phyloP scores from a whole-genome alignment of 2,888 invertebrate species.

The Drosophila histrio region DNA sequence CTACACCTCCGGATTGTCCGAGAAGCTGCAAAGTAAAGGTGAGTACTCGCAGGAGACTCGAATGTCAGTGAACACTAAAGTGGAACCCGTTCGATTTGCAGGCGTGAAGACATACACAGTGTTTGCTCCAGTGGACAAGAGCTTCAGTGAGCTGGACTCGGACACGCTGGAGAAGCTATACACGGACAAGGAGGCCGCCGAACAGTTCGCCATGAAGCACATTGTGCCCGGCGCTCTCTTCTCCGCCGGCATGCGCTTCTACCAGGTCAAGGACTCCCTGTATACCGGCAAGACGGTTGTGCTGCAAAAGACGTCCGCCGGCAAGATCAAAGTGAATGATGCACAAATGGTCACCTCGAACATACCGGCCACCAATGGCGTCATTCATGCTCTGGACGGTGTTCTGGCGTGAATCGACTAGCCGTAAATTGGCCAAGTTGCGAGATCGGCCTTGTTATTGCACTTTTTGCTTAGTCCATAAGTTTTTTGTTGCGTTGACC shows the following conservation, averaged over 20 bases:
- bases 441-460: conserved; percentile 37
- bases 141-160: conserved; percentile 88
- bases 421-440: conserved; percentile 10
- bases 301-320: conserved; percentile 89
- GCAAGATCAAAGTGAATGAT: conserved; percentile 93
- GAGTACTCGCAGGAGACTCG: not conserved
- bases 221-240: conserved; percentile 91
- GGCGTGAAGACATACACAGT: conserved; percentile 93
- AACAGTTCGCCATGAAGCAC: conserved; percentile 90
- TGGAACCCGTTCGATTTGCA: conserved; percentile 71
- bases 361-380: conserved; percentile 94
- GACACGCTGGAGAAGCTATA: conserved; percentile 87
- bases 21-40: conserved; percentile 86
- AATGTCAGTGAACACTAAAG: not conserved
- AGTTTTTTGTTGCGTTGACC: conserved; percentile 42
- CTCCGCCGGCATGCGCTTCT: conserved; percentile 94
- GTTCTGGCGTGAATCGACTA: conserved; percentile 85
- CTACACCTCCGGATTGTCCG: conserved; percentile 90
- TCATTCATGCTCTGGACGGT: conserved; percentile 92
- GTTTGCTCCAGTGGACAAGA: conserved; percentile 93
- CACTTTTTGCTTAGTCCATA: conserved; percentile 45
- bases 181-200: conserved; percentile 88
- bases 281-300: conserved; percentile 90
- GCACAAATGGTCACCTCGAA: conserved; percentile 92
- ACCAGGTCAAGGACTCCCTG: conserved; percentile 92